Conservation (phyloP, 2,113 vertebrate genomes). For the Harpagus bidentatus region DNA sequence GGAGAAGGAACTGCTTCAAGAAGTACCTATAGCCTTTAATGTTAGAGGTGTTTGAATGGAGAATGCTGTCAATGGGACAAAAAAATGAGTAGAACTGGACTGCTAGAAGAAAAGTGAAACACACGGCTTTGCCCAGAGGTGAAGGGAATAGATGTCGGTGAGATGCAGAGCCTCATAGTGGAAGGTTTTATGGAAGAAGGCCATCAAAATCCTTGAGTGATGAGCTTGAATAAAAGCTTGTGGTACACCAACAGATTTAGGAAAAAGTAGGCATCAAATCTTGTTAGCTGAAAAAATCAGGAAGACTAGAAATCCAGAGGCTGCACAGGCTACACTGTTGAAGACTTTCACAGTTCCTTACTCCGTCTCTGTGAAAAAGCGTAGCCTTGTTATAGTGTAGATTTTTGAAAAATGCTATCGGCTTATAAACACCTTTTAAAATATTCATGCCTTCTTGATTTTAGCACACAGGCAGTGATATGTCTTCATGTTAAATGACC, state of each 20-base stretch:
- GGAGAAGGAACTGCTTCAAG: background rate
- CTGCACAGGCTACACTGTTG: background rate
- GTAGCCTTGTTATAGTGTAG: background rate
- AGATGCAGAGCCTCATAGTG: background rate
- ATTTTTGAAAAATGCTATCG: background rate
- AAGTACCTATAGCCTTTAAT: background rate
- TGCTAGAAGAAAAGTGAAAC: background rate
- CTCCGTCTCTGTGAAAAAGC: background rate
- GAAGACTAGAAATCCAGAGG: background rate
- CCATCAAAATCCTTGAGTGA: background rate
- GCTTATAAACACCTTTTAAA: background rate
- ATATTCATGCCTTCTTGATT: background rate
- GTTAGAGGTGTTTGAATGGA: background rate
- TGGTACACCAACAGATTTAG: background rate
- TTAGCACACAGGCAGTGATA: background rate
- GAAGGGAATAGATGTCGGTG: background rate
- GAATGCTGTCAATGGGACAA: background rate
- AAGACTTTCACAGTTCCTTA: background rate
- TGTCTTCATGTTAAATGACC: background rate
- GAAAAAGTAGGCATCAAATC: background rate
- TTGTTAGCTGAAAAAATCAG: background rate
- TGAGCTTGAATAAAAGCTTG: background rate
- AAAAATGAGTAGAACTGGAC: background rate
- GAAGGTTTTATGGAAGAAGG: background rate
- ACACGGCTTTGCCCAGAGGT: background rate